phyloP scores from a whole-genome alignment of 2,888 invertebrate genomes.

The Harpagoxenus sublaevis region DNA sequence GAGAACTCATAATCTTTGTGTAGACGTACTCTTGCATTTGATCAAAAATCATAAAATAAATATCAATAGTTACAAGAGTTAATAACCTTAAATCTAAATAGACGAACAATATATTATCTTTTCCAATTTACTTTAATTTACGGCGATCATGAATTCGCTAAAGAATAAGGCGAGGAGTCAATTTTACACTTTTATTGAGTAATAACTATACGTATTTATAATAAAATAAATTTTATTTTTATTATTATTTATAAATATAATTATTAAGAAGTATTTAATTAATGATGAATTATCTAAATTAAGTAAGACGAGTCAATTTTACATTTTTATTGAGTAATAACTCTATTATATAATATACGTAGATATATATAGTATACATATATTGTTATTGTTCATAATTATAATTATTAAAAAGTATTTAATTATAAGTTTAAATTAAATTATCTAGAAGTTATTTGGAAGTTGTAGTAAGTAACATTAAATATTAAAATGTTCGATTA shows the following conservation, averaged over 20 bases:
- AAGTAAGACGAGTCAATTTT: too few species aligned
- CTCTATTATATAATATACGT: too few species aligned
- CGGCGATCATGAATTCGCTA: conserved; percentile 31
- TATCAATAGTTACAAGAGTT: conserved; percentile 50
- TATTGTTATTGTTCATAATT: not conserved
- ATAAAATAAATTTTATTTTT: not conserved
- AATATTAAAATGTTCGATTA: not conserved
- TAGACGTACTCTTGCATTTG: not conserved
- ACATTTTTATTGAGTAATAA: too few species aligned
- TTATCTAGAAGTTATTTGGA: not conserved
- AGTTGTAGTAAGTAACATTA: not conserved
- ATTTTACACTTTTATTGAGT: not conserved
- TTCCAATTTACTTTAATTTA: conserved; percentile 20
- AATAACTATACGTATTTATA: not conserved
- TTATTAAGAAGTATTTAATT: not conserved
- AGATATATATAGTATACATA: too few species aligned
- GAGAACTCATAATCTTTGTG: not conserved
- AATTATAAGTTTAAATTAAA: not conserved
- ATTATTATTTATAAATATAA: not conserved
- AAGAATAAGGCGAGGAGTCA: conserved; percentile 23
- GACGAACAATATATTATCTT: conserved; percentile 41
- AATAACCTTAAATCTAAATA: conserved; percentile 42
- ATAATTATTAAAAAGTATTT: not conserved
- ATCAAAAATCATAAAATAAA: conserved; percentile 31
- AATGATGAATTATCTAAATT: not conserved